Evolutionary conservation across 2,797 vertebrate genomes (phyloP), one percentile per base, ranked within the genome.

Genomic region (Tolypeutes matacus): DNA sequence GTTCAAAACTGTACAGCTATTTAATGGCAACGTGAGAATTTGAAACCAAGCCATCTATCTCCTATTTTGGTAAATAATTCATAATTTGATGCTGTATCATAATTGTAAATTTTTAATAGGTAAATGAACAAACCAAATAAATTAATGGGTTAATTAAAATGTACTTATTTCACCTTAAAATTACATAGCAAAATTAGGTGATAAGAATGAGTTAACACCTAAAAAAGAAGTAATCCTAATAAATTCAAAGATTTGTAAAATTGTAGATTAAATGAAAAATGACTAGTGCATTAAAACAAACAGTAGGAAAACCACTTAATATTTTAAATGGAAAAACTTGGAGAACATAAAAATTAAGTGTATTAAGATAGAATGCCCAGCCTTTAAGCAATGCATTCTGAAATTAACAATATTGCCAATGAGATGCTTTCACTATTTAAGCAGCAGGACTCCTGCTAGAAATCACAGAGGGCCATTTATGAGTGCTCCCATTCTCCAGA

Each of bases 21-120:
- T 84, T 51, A 92, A 64, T 51, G 34, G 12, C 34, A 94, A 82
- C 80, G 60, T 85, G 27, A 65, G 39, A 65, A 82, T 91, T 95
- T 42, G 60, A 72, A 93, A 75, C 29, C 27, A 67, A 76, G 10
- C 20, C 58, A 53, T 72, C 64, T 64, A 36, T 7, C 25, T 73
- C n/a, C 8, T 58, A 0, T 81, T 67, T 91, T 75, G 3, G 6
- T 13, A 29, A 85, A 0, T 58, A 72, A 56, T 70, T 87, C 31
- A 49, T 65, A 56, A 65, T 65, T 65, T 25, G 36, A 1, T 75
- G 34, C 25, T 67, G 6, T 2, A 53, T 56, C 31, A 25, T 70
- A 76, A 62, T 73, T 67, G 7, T 53, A 53, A 77, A 42, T 93
- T 88, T 88, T 56, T 25, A 86, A 12, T 13, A 89, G 21, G 5